A percentile compares a stretch with the other conserved stretches of the same genome.
Conservation (phyloP, 2,888 invertebrate genomes). For the Clepsis dumicolana region DNA sequence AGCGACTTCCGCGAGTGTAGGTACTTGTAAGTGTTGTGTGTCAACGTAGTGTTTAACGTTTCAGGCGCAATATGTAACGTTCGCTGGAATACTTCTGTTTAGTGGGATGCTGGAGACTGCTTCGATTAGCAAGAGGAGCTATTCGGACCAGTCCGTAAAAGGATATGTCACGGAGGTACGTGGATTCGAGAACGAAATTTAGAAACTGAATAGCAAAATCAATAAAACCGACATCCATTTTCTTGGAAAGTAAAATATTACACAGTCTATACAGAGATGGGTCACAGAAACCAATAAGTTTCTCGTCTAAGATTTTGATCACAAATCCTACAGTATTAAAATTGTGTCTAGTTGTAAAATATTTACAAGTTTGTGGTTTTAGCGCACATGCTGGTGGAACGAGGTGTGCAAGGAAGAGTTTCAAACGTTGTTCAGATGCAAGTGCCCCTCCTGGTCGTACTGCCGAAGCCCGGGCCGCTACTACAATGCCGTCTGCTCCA, state of each 20-base stretch:
- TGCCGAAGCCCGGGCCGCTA: conserved; percentile 95
- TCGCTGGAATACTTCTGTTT: conserved; percentile 69
- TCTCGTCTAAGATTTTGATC: neutral
- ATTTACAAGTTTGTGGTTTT: conserved; percentile 52
- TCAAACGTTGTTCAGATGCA: conserved; percentile 94
- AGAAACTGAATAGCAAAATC: neutral
- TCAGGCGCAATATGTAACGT: conserved; percentile 73
- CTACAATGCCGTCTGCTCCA: conserved; percentile 96
- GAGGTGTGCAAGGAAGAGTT: conserved; percentile 97
- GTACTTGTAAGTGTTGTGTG: conserved; percentile 36
- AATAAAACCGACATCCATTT: neutral
- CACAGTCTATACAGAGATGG: neutral
- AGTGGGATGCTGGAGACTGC: conserved; percentile 67
- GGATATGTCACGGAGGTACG: conserved; percentile 94
- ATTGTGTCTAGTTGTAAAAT: neutral
- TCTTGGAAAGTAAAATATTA: neutral
- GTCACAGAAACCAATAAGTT: neutral
- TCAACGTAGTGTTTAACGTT: conserved; percentile 59
- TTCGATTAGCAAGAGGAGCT: conserved; percentile 88
- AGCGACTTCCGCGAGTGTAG: conserved; percentile 50
- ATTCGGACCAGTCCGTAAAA: conserved; percentile 92
- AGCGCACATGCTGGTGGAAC: conserved; percentile 98
- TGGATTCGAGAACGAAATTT: neutral
- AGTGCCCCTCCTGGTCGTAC: conserved; percentile 95
- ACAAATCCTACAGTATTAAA: neutral